Evolutionary conservation across 2,113 vertebrate species (phyloP), one percentile per base, ranked within the genome.

Genomic region (Callorhinus ursinus): DNA sequence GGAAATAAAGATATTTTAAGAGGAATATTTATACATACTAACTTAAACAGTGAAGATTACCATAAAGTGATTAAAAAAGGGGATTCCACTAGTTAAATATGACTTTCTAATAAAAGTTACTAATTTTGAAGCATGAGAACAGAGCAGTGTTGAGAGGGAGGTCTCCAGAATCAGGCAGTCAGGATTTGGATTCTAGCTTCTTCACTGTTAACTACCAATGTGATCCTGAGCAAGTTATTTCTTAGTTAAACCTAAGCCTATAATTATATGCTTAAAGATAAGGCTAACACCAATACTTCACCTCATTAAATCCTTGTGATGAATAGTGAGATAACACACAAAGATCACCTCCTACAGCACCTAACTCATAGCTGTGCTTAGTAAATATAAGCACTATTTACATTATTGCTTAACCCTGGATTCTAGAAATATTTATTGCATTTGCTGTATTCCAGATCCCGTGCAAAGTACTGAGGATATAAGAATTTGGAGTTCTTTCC

Each of bases 1-100:
- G 46, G 31, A 96, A 88, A 84, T 77, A 71, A 88, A 94, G 61
- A 26, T 85, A 93, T 65, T 91, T 96, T 16, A 89, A 81, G 59
- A 82, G 65, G 26, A 84, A n/a, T 90, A 85, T 77, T 94, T 88
- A 53, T 87, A 19, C 13, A 7, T 42, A 33, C 24, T 39, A 1
- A 36, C 22, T 42, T 95, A 67, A n/a, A 59, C 4, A 67, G 4
- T 36, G 15, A 65, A 74, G 7, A 63, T 84, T 53, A 63, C 42
- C 31, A 76, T 49, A n/a, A 88, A 72, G 14, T 55, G n/a, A 63
- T 5, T 76, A 11, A 51, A 89, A 93, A 90, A 85, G 51, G 24
- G 59, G 49, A 7, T n/a, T 74, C 26, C 26, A 39, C 6, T 16
- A 5, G 16, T 74, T 79, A 59, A 79, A 49, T 69, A 33, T 22